These are phyloP conservation scores for Oxyteleia sp. DNA, from an alignment of 2,888 invertebrate genomes.

Conservation along the genomic window DNA sequence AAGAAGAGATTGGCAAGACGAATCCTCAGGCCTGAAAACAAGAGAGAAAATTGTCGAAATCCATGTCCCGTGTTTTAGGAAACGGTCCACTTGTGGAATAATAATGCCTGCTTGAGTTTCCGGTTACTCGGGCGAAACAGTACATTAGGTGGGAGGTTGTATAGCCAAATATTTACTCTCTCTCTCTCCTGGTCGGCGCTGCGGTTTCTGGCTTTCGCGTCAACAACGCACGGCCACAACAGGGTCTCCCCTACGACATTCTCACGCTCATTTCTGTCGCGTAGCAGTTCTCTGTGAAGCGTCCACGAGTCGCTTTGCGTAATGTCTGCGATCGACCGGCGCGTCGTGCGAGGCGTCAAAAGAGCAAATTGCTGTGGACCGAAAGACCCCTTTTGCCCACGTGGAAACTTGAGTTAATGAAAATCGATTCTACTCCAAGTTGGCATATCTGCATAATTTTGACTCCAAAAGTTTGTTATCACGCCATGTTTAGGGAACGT, in stretches of 20 bases:
- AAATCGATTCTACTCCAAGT: slow-evolving; percentile 34
- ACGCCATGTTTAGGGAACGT: slow-evolving; percentile 1
- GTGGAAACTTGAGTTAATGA: slow-evolving; percentile 43
- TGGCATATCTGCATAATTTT: slow-evolving; percentile 20
- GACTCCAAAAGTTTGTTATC: slow-evolving; percentile 7
- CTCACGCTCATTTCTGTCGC: slow-evolving; percentile 62
- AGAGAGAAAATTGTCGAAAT: slow-evolving; percentile 42
- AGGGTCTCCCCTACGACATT: slow-evolving; percentile 56
- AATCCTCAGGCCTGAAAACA: too few species aligned
- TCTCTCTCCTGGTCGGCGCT: slow-evolving; percentile 59
- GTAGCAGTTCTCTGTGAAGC: slow-evolving; percentile 47
- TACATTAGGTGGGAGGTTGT: too few species aligned
- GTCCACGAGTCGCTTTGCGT: slow-evolving; percentile 52
- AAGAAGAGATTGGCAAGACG: too few species aligned
- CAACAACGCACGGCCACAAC: slow-evolving; percentile 64
- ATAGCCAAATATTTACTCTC: slow-evolving; percentile 72
- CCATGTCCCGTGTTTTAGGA: slow-evolving; percentile 31
- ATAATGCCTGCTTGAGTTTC: too few species aligned
- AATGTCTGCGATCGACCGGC: slow-evolving; percentile 61
- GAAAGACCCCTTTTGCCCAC: slow-evolving; percentile 13
- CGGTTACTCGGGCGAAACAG: too few species aligned
- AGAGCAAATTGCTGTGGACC: slow-evolving; percentile 64
- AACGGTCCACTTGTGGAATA: slow-evolving; percentile 42
- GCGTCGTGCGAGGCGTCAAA: slow-evolving; percentile 54
- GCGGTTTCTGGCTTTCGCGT: slow-evolving; percentile 67